phyloP scores from a whole-genome alignment of 2,113 vertebrate species.

The Triplophysa siluroides region DNA sequence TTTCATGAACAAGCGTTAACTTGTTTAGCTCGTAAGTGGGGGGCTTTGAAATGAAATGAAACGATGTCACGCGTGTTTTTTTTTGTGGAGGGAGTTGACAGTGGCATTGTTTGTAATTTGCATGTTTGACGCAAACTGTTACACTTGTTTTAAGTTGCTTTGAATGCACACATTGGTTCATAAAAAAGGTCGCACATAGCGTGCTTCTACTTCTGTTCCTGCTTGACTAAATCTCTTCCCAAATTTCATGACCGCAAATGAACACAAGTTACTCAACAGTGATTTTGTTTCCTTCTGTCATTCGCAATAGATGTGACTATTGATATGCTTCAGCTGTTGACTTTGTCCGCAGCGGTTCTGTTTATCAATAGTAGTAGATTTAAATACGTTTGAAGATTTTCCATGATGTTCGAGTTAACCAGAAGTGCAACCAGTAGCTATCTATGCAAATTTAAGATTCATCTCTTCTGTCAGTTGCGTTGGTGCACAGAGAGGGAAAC shows the following conservation, averaged over 20 bases:
- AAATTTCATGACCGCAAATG: not conserved
- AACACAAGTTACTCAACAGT: not conserved
- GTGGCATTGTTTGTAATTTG: not conserved
- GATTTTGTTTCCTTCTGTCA: not conserved
- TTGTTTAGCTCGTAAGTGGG: not conserved
- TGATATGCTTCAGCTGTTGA: no score
- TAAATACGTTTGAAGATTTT: conserved; percentile 12
- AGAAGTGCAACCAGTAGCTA: conserved; percentile 17
- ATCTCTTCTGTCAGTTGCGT: not conserved
- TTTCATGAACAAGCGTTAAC: not conserved
- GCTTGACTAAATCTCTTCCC: not conserved
- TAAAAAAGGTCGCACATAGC: not conserved
- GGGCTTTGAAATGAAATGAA: not conserved
- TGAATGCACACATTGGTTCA: not conserved
- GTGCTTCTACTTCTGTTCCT: not conserved
- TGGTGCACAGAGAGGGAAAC: not conserved
- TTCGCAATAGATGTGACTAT: no score
- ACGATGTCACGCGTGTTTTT: not conserved
- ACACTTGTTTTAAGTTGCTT: not conserved
- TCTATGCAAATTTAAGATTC: conserved; percentile 41
- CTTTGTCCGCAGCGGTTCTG: no score
- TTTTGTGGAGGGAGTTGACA: not conserved
- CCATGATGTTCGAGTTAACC: conserved; percentile 32
- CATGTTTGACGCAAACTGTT: not conserved
- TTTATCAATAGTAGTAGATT: not conserved